Conservation (phyloP, 2,797 vertebrate species). For the Pangasius djambal region DNA sequence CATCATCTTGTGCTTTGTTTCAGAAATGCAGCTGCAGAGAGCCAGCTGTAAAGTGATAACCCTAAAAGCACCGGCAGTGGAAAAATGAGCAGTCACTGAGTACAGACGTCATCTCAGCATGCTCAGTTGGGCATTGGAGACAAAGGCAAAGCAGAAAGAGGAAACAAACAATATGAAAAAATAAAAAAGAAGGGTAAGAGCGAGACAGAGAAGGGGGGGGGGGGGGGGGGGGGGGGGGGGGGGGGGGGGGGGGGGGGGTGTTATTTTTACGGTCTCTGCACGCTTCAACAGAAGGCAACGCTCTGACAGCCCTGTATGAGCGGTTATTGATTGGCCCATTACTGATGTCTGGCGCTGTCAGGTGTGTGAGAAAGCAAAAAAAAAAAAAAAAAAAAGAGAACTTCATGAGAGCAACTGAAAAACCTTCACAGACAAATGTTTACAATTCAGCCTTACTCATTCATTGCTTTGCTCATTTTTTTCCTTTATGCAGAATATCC, state of each 20-base stretch:
- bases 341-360: slow-evolving; percentile 37
- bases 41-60: neutral
- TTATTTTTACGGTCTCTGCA: slow-evolving; percentile 6
- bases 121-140: slow-evolving; percentile 26
- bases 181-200: neutral
- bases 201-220: neutral
- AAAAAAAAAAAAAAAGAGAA: slow-evolving; percentile 11
- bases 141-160: slow-evolving; percentile 3
- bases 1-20: neutral
- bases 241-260: neutral
- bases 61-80: neutral
- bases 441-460: neutral
- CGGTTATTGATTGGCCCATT: slow-evolving; percentile 47
- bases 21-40: neutral
- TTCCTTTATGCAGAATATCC: neutral
- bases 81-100: slow-evolving; percentile 25
- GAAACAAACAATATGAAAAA: neutral
- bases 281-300: slow-evolving; percentile 12
- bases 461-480: neutral
- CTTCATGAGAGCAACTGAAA: neutral
- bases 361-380: neutral
- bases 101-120: slow-evolving; percentile 23
- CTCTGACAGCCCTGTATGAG: slow-evolving; percentile 20
- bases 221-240: neutral
- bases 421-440: neutral